phyloP scores from a whole-genome alignment of 2,888 invertebrate species.

The Ennomos quercinarius region DNA sequence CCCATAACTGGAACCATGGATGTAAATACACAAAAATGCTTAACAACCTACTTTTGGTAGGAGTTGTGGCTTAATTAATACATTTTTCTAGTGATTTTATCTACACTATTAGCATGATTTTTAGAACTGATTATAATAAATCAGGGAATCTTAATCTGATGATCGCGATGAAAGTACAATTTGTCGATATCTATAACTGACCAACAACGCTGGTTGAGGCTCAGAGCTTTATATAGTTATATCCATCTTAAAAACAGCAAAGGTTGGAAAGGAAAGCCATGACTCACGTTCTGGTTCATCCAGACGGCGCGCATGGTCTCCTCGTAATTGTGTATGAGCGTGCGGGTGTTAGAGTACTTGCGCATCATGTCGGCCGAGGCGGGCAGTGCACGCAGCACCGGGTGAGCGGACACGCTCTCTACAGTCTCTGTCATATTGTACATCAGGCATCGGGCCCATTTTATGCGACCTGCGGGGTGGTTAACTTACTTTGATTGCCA shows the following conservation, averaged over 20 bases:
- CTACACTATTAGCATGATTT: too few species aligned
- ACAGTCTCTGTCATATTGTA: slow-evolving; percentile 94
- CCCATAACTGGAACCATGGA: slow-evolving; percentile 80
- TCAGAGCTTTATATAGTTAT: too few species aligned
- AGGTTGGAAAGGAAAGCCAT: not conserved
- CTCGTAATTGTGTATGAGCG: slow-evolving; percentile 90
- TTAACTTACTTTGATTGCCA: too few species aligned
- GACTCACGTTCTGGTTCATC: slow-evolving; percentile 92
- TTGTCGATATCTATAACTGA: too few species aligned
- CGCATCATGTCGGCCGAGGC: slow-evolving; percentile 90
- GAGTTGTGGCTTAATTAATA: too few species aligned
- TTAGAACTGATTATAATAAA: too few species aligned
- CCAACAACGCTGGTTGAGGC: too few species aligned
- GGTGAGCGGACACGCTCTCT: slow-evolving; percentile 91
- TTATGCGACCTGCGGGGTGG: slow-evolving; percentile 86
- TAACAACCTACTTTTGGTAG: too few species aligned
- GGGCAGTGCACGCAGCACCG: slow-evolving; percentile 89
- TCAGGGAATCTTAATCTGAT: too few species aligned
- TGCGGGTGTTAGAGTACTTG: slow-evolving; percentile 90
- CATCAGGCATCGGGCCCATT: slow-evolving; percentile 93
- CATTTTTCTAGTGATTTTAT: too few species aligned
- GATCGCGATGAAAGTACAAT: too few species aligned
- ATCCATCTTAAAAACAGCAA: too few species aligned
- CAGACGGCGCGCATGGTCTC: slow-evolving; percentile 92
- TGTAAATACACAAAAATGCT: not conserved